phyloP scores from a whole-genome alignment of 2,888 invertebrate genomes.

The Cantharis nigra region DNA sequence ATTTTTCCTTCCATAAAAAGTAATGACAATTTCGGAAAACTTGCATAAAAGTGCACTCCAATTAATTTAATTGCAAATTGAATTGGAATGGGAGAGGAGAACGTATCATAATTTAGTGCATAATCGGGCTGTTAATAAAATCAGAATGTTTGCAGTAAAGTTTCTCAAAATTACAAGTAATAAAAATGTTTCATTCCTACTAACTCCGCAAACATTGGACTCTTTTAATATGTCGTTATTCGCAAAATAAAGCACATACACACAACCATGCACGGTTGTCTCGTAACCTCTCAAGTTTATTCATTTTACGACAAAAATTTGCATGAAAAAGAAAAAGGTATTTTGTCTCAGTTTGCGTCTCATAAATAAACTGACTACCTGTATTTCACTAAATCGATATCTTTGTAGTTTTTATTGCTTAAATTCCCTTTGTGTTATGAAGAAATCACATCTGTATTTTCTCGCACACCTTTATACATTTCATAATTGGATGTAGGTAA shows the following conservation, averaged over 20 bases:
- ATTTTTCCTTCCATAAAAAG: background rate
- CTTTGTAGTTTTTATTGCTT: constrained; percentile 15
- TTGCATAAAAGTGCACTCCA: background rate
- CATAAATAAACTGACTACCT: constrained; percentile 9
- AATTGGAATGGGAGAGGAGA: background rate
- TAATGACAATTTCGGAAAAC: background rate
- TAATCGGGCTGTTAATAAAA: background rate
- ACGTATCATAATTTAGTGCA: background rate
- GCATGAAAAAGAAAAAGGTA: constrained; percentile 18
- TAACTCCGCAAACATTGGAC: constrained; percentile 1
- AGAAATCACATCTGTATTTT: constrained; percentile 13
- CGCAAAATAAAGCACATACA: constrained; percentile 9
- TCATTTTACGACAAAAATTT: constrained; percentile 16
- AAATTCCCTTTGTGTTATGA: constrained; percentile 12
- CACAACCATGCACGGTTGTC: constrained; percentile 2
- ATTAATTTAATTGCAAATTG: background rate
- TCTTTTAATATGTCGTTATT: constrained; percentile 7
- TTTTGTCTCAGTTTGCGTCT: constrained; percentile 16
- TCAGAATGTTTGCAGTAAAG: background rate
- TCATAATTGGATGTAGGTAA: background rate
- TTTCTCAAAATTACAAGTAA: background rate
- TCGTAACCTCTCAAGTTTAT: constrained; percentile 12
- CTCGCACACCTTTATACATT: background rate
- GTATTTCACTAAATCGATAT: constrained; percentile 20
- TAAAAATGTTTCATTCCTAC: background rate